A percentile compares a stretch with the other conserved stretches of the same genome.
Conservation (phyloP, 2,888 invertebrate species). For the Cephus rjabovi region DNA sequence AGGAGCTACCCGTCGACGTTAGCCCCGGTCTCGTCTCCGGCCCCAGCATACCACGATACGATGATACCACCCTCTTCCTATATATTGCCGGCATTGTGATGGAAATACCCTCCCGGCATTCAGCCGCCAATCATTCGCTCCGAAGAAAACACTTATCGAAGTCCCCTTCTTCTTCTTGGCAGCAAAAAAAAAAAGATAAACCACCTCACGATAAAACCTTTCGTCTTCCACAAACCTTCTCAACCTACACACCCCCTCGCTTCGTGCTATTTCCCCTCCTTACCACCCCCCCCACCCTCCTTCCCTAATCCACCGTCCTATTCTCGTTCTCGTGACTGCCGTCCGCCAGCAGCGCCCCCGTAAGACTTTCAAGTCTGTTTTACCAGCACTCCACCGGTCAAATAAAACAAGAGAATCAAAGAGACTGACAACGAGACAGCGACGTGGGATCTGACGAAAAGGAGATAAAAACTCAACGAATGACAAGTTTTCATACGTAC, state of each 20-base stretch:
- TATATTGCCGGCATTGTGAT: constrained; percentile 39
- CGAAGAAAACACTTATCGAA: constrained; percentile 35
- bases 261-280: too few relatives aligned
- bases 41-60: neutral
- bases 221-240: neutral
- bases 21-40: neutral
- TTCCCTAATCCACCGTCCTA: neutral
- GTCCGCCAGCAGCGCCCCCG: neutral
- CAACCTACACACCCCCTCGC: neutral
- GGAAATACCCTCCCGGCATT: constrained; percentile 46
- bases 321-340: neutral
- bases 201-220: neutral
- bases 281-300: neutral
- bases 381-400: neutral
- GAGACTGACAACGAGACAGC: neutral
- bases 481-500: neutral
- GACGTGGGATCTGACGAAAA: neutral
- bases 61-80: constrained; percentile 5
- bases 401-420: neutral
- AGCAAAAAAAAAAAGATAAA: constrained; percentile 17
- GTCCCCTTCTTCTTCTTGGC: constrained; percentile 11
- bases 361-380: neutral
- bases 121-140: constrained; percentile 46
- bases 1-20: neutral
- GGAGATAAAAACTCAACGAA: neutral